These are phyloP conservation scores for Ichneumoninae sp. DNA, from an alignment of 2,888 invertebrate species.

Conservation along the genomic window DNA sequence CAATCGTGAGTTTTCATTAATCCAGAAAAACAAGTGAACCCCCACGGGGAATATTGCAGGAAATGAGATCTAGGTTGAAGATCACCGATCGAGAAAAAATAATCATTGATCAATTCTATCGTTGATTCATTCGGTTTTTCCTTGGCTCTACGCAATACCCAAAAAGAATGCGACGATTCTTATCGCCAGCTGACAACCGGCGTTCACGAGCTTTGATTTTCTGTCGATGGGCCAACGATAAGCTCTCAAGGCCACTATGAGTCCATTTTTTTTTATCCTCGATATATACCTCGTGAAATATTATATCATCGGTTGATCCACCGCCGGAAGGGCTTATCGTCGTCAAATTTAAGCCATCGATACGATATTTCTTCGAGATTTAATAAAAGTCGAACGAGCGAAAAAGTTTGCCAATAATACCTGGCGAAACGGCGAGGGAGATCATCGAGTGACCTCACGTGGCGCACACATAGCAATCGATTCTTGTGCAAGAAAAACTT, in stretches of 20 bases:
- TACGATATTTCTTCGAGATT: background rate
- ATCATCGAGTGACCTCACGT: background rate
- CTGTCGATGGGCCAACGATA: slow-evolving; percentile 32
- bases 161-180: background rate
- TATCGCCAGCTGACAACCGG: background rate
- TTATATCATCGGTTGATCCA: background rate
- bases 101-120: background rate
- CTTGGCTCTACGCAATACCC: background rate
- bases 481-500: slow-evolving; percentile 47
- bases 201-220: slow-evolving; percentile 10
- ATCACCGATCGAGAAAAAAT: background rate
- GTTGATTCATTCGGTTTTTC: background rate
- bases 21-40: background rate
- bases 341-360: background rate
- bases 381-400: background rate
- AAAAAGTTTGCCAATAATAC: slow-evolving; percentile 10
- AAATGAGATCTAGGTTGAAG: background rate
- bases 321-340: background rate
- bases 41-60: background rate
- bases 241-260: background rate
- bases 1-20: slow-evolving; percentile 4
- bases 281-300: background rate
- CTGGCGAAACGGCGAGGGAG: background rate
- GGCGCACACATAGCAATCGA: slow-evolving; percentile 5
- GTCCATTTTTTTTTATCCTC: background rate